These are phyloP conservation scores for Myotis vivesi DNA, from an alignment of 2,797 vertebrate species.

Conservation along the genomic window DNA sequence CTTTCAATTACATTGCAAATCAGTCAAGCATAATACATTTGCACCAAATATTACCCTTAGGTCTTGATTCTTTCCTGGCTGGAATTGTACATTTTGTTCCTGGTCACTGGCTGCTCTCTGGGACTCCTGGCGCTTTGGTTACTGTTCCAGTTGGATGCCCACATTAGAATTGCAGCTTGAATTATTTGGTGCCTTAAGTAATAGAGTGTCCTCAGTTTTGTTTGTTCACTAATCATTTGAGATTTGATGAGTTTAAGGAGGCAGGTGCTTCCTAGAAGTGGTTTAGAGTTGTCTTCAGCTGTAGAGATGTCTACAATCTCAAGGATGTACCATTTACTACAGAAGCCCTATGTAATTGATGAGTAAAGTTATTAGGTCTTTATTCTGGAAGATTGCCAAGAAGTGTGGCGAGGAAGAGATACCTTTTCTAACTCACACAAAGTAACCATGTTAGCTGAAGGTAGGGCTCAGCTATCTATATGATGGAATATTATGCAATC, in stretches of 20 bases:
- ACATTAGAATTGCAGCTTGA: not conserved
- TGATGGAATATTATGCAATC: not conserved
- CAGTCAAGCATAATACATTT: constrained; percentile 50
- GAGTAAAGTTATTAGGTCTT: not conserved
- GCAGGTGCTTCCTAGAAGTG: not conserved
- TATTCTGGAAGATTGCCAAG: not conserved
- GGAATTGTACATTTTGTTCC: not conserved
- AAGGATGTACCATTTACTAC: not conserved
- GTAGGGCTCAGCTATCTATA: not conserved
- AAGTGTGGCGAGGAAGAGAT: not conserved
- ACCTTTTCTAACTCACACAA: not conserved
- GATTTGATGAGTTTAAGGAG: not conserved
- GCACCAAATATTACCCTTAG: constrained; percentile 25
- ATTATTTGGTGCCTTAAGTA: constrained; percentile 18
- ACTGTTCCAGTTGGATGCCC: constrained; percentile 2
- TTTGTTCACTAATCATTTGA: not conserved
- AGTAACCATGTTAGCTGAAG: not conserved
- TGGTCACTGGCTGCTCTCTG: not conserved
- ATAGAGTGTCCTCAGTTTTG: not conserved
- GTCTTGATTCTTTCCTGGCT: not conserved
- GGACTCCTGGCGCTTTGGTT: not conserved
- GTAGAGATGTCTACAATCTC: not conserved
- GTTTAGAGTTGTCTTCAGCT: not conserved
- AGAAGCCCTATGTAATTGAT: not conserved
- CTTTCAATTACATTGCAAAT: constrained; percentile 62